These are phyloP conservation scores for Andricus quercusramuli DNA, from an alignment of 2,888 invertebrate species.

Conservation along the genomic window DNA sequence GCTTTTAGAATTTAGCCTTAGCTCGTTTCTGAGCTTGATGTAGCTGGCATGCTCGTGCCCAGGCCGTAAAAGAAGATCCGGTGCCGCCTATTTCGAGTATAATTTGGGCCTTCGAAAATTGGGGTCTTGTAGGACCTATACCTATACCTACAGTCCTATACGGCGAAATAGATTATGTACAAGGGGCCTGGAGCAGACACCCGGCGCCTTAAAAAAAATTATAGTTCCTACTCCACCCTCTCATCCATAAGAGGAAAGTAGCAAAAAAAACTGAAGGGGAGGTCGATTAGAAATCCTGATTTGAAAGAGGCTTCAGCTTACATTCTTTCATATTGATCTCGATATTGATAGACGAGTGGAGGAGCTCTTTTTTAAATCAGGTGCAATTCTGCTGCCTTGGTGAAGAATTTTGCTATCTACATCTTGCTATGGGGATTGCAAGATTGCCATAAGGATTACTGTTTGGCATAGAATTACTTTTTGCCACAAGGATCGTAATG, in stretches of 20 bases:
- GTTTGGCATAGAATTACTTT: too few relatives aligned
- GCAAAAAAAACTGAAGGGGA: slow-evolving; percentile 10
- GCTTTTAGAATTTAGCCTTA: not conserved
- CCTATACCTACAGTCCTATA: slow-evolving; percentile 5
- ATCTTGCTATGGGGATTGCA: too few relatives aligned
- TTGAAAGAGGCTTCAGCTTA: not conserved
- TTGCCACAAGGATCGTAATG: too few relatives aligned
- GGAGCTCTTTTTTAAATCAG: not conserved
- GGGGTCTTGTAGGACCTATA: slow-evolving; percentile 25
- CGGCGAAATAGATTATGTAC: slow-evolving; percentile 38
- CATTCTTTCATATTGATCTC: not conserved
- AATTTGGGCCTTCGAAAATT: slow-evolving; percentile 50
- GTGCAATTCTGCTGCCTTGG: too few relatives aligned
- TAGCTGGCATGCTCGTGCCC: slow-evolving; percentile 43
- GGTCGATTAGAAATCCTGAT: slow-evolving; percentile 15
- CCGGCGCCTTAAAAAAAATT: slow-evolving; percentile 54
- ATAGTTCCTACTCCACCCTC: slow-evolving; percentile 49
- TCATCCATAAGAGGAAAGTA: not conserved
- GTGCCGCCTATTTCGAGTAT: slow-evolving; percentile 46
- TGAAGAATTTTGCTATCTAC: too few relatives aligned
- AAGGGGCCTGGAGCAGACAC: slow-evolving; percentile 48
- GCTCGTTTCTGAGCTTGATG: slow-evolving; percentile 12
- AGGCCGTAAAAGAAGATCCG: slow-evolving; percentile 50
- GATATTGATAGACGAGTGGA: too few relatives aligned
- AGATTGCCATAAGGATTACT: too few relatives aligned